A percentile compares a stretch with the other conserved stretches of the same genome.
Evolutionary conservation across 2,113 vertebrate species (phyloP).

Genomic region (Urocynchramus pylzowi): DNA sequence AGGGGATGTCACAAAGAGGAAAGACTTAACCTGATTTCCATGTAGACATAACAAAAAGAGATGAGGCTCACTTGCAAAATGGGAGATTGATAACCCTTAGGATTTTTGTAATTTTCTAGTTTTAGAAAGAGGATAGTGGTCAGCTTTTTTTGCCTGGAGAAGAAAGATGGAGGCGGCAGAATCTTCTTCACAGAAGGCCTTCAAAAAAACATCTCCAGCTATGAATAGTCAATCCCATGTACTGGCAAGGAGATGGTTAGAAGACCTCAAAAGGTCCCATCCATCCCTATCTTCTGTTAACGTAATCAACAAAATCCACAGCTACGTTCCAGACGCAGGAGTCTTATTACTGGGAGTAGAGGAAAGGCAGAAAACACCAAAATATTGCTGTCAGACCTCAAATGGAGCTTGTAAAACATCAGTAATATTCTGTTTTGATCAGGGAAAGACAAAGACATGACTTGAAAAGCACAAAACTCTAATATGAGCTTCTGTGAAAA

Average conservation of each 20-base stretch:
- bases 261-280: not conserved
- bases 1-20: not conserved
- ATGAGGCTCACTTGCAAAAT: not conserved
- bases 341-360: not conserved
- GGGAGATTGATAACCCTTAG: not conserved
- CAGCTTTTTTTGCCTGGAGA: not conserved
- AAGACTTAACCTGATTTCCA: not conserved
- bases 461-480: not conserved
- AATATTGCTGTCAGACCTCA: not conserved
- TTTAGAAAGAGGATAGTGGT: not conserved
- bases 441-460: not conserved
- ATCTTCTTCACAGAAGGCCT: not conserved
- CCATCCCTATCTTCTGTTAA: not conserved
- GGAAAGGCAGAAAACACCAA: not conserved
- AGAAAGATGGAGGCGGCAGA: not conserved
- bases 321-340: not conserved
- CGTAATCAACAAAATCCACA: not conserved
- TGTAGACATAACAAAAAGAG: not conserved
- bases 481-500: not conserved
- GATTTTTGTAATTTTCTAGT: not conserved
- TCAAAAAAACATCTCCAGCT: not conserved
- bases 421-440: not conserved
- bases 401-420: not conserved
- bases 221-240: not conserved
- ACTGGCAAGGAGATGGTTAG: not conserved